Percentiles rank a stretch among this genome's conserved stretches.
Conservation (phyloP, 2,113 vertebrate species). For the Corythornis vintsioides region DNA sequence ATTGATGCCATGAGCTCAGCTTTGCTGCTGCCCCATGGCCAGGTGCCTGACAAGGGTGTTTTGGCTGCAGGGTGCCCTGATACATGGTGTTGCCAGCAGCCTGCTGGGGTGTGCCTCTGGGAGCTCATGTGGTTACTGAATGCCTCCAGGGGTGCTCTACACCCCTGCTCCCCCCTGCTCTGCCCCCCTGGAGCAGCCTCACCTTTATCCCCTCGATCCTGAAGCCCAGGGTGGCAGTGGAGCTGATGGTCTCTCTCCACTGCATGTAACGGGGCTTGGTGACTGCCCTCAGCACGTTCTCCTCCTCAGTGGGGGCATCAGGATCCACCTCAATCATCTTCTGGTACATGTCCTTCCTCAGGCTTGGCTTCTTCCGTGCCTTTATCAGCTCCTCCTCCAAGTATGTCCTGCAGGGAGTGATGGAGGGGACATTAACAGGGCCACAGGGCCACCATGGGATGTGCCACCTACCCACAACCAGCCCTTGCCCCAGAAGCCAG, state of each 20-base stretch:
- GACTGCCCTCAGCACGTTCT: slow-evolving; percentile 84
- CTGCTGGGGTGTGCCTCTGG: neutral
- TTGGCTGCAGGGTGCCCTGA: neutral
- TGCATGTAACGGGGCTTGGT: slow-evolving; percentile 99
- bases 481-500: neutral
- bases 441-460: accelerated
- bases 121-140: neutral
- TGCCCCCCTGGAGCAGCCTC: neutral
- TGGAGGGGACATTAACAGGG: neutral
- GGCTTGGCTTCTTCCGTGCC: slow-evolving; percentile 93
- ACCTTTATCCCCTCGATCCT: slow-evolving; percentile 99
- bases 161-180: too few species aligned
- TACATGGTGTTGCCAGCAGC: accelerated
- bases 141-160: neutral
- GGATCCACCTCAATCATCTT: slow-evolving; percentile 98
- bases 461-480: neutral
- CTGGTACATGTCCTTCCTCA: slow-evolving; percentile 95
- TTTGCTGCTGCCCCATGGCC: accelerated
- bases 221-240: slow-evolving; percentile 92
- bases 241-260: slow-evolving; percentile 98
- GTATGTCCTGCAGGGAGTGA: slow-evolving; percentile 81
- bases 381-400: slow-evolving; percentile 96
- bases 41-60: neutral
- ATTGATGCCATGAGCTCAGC: neutral
- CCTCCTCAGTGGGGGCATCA: slow-evolving; percentile 84